Base-by-base conservation (phyloP, 2,113 vertebrate species). In the Muntiacus reevesi region DNA sequence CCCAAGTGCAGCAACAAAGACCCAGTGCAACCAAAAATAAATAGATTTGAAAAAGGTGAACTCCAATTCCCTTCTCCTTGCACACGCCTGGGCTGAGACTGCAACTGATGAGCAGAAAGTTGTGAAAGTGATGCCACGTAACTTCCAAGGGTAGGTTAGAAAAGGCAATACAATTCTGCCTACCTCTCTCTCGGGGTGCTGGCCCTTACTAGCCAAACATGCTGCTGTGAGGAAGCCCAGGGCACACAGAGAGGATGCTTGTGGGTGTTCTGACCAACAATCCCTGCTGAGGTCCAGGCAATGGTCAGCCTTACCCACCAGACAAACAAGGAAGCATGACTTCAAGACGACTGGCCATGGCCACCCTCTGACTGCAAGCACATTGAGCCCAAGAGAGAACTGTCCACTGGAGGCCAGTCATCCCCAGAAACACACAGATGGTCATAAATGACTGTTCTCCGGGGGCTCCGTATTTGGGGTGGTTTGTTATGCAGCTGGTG, bases 361-460 rank as follows among this genome's bases (percentile, higher is more conserved):
- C 15, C 92, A 54, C 83, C n/a, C 10, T 40, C 60, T 59, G 71
- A 28, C 21, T 43, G 19, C 15, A 81, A 28, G 14, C 36, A 43
- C 43, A 62, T 30, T 50, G 25, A 78, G 47, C 40, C 45, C 15
- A 10, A 40, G 54, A 40, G 16, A 89, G 30, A 87, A 14, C 21
- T 36, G 76, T 50, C 40, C 40, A 15, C 6, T 8, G 10, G 79
- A 33, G 36, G 47, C 76, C 14, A 43, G 23, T n/a, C 43, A 27
- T 36, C 14, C 30, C 21, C 1, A 76, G 84, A 71, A 47, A 19
- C 25, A 64, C 0, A 3, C 1, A 8, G 83, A 54, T 2, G 3
- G 19, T 2, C 78, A 25, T 6, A 21, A 36, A 9, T 8, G 54
- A n/a, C 8, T 76, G 33, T 21, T 43, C 28, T 79, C 52, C 52